Evolutionary conservation across 2,888 invertebrate species (phyloP), one percentile per base, ranked within the genome.

Genomic region (Mechanitis mazaeus): DNA sequence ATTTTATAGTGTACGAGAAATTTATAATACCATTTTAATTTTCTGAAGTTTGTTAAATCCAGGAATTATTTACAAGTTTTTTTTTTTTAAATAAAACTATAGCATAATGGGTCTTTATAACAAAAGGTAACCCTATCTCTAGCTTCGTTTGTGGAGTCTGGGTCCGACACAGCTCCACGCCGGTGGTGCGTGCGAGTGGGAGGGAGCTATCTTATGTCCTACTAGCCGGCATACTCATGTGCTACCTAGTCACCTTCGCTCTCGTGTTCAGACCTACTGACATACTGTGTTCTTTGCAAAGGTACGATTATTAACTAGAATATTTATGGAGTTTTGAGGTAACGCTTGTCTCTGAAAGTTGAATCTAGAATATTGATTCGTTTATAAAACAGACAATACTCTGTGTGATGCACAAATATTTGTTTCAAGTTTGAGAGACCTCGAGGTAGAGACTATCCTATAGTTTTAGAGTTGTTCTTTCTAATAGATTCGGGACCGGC

Each of bases 131-230:
- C 35, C 35, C 35, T 35, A 4, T 56, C 35, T 60, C 4, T 66
- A 90, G 91, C 7, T 94, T 95, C 80, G 95, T 96, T 3, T 92
- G 93, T 60, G 92, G 94, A 6, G 95, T 97, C 31, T 97, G 97
- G 91, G 87, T 95, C 58, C 92, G 93, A 28, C 94, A 96, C 89
- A 96, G 98, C 84, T 94, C 96, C 71, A 99, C 99, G 0, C 98
- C 99, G 0, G 96, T 99, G 57, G 99, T 99, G n/a, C 94, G 98
- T 70, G 98, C 98, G 46, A 97, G 97, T 20, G 98, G 98, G 46
- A 91, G 96, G 54, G 96, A 97, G 84, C 88, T 97, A 61, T 96
- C 95, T 66, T 98, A 97, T 84, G 96, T 98, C 47, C 94, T 99
- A 53, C 92, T 99, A 68, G 94, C 94, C 47, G 97, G 97, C 3